These are phyloP conservation scores for Lordiphosa mommai DNA, from an alignment of 1,140 invertebrate genomes.

Conservation along the genomic window DNA sequence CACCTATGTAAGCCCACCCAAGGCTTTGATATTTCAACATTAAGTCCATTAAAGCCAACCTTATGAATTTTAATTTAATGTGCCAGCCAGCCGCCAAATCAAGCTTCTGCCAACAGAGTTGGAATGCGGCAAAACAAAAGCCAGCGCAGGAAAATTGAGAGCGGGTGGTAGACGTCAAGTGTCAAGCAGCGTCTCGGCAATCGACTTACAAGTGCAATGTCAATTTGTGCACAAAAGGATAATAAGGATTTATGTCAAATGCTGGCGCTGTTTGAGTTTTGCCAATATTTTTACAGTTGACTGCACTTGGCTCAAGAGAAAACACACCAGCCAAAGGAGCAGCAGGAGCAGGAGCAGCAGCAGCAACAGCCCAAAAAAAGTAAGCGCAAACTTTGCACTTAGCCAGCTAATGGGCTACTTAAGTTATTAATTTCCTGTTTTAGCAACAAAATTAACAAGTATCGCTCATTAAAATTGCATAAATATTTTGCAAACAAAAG, in stretches of 20 bases:
- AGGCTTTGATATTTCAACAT: slow-evolving; percentile 64
- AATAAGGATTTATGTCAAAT: slow-evolving; percentile 73
- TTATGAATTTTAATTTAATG: slow-evolving; percentile 65
- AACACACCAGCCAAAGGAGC: slow-evolving; percentile 25
- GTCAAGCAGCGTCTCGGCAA: slow-evolving; percentile 48
- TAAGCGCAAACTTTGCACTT: slow-evolving; percentile 4
- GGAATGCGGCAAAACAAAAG: background rate
- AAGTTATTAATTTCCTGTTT: slow-evolving; percentile 70
- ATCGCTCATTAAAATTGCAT: slow-evolving; percentile 61
- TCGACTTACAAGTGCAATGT: slow-evolving; percentile 70
- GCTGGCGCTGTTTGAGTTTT: slow-evolving; percentile 63
- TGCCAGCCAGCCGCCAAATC: background rate
- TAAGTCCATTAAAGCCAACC: slow-evolving; percentile 61
- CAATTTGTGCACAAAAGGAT: slow-evolving; percentile 69
- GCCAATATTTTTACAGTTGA: slow-evolving; percentile 67
- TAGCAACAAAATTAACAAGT: slow-evolving; percentile 48
- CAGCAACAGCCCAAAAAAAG: background rate
- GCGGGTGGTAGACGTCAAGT: slow-evolving; percentile 16
- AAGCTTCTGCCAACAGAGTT: background rate
- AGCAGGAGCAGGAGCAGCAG: background rate
- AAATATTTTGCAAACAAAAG: slow-evolving; percentile 24
- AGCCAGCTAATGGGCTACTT: slow-evolving; percentile 29
- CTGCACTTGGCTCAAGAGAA: slow-evolving; percentile 51
- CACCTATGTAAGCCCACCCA: slow-evolving; percentile 37
- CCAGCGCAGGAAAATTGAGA: slow-evolving; percentile 17